phyloP scores from a whole-genome alignment of 2,888 invertebrate genomes.

The Hydriomena furcata region DNA sequence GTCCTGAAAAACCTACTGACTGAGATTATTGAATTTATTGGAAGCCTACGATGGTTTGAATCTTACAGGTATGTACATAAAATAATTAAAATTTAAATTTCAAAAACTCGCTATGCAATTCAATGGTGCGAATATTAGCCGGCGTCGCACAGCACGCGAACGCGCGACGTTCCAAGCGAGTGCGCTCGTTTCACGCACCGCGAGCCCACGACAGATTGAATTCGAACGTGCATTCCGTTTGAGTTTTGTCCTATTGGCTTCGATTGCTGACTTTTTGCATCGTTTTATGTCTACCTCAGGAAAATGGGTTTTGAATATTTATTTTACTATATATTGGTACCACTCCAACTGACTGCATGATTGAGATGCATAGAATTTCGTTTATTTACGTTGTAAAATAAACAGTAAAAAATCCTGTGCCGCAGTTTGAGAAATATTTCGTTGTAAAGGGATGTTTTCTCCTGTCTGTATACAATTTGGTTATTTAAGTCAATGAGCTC shows the following conservation, averaged over 20 bases:
- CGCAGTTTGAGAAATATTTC: too few species aligned
- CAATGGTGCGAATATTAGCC: constrained; percentile 16
- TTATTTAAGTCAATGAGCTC: constrained; percentile 8
- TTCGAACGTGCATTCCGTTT: constrained; percentile 28
- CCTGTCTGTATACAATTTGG: background rate
- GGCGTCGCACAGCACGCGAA: constrained; percentile 19
- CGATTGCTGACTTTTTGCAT: constrained; percentile 27
- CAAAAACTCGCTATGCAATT: constrained; percentile 9
- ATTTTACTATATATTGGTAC: constrained; percentile 15
- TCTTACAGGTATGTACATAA: too few species aligned
- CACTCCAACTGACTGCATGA: too few species aligned
- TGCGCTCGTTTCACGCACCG: constrained; percentile 18
- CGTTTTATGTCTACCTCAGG: constrained; percentile 29
- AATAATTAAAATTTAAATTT: constrained; percentile 20
- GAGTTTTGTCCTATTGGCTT: constrained; percentile 33
- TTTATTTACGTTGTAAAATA: too few species aligned
- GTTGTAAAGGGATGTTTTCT: too few species aligned
- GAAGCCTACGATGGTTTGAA: too few species aligned
- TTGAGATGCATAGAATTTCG: too few species aligned
- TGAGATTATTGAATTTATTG: too few species aligned
- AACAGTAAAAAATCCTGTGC: too few species aligned
- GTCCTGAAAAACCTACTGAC: too few species aligned
- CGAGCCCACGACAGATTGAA: constrained; percentile 28
- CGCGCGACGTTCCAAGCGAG: constrained; percentile 17
- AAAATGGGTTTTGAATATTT: constrained; percentile 18